A percentile compares a stretch with the other conserved stretches of the same genome.
Conservation (phyloP, 2,113 vertebrate species). For the Gymnobelideus leadbeateri region DNA sequence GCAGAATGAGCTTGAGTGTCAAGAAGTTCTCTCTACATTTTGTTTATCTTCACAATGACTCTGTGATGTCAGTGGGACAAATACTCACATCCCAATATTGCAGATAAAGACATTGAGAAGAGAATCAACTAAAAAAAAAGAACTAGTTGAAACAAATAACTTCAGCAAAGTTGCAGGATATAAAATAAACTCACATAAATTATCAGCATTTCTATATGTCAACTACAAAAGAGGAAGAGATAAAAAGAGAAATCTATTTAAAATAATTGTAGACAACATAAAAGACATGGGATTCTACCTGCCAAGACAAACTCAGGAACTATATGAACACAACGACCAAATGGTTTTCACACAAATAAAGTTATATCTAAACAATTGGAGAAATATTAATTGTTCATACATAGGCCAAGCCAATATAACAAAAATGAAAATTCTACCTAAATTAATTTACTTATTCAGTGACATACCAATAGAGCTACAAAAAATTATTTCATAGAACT, state of each 20-base stretch:
- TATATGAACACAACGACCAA: too few relatives aligned
- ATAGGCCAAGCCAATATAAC: not conserved
- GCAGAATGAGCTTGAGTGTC: not conserved
- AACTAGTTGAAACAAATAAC: not conserved
- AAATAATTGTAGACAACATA: not conserved
- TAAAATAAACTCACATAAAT: not conserved
- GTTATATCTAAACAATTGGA: not conserved
- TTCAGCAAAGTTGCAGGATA: not conserved
- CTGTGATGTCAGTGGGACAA: not conserved
- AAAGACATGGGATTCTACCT: not conserved
- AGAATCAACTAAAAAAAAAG: not conserved
- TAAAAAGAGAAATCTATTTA: not conserved
- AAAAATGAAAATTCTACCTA: not conserved
- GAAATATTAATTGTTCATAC: not conserved
- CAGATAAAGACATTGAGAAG: not conserved
- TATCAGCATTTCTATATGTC: not conserved
- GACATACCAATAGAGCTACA: too few relatives aligned
- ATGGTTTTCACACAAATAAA: not conserved
- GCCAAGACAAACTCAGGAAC: not conserved
- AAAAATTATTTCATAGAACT: too few relatives aligned
- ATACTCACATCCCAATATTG: not conserved
- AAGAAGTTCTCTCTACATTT: not conserved
- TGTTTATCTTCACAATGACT: not conserved
- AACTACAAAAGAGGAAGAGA: not conserved
- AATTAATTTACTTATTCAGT: not conserved